phyloP scores from a whole-genome alignment of 2,888 invertebrate genomes.

The Onchidella celtica region DNA sequence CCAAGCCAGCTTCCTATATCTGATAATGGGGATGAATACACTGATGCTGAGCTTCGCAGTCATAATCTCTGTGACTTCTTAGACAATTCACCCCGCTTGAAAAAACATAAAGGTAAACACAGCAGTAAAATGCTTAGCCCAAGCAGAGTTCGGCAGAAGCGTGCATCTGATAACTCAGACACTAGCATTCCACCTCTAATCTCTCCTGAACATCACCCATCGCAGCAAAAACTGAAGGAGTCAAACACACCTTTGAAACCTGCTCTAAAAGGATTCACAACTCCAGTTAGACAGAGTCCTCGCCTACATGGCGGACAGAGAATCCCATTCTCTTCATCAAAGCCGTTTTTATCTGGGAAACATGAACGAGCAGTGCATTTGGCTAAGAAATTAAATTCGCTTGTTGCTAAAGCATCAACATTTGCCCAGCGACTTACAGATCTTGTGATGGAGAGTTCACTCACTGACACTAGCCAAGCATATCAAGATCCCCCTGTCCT shows the following conservation, averaged over 20 bases:
- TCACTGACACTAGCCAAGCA: constrained; percentile 42
- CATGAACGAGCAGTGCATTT: constrained; percentile 40
- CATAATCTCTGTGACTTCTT: constrained; percentile 48
- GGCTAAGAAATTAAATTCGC: constrained; percentile 44
- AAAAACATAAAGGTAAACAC: constrained; percentile 21
- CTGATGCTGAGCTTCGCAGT: constrained; percentile 47
- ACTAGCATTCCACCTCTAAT: constrained; percentile 39
- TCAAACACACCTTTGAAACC: constrained; percentile 2
- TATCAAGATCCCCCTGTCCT: constrained; percentile 56
- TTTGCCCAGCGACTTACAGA: constrained; percentile 46
- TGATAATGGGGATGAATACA: constrained; percentile 45
- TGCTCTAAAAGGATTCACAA: background rate
- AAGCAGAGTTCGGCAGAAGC: background rate
- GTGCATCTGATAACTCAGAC: background rate
- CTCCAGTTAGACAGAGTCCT: constrained; percentile 49
- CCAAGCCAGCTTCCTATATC: background rate
- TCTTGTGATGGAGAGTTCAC: constrained; percentile 42
- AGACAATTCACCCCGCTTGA: constrained; percentile 44
- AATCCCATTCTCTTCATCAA: constrained; percentile 11
- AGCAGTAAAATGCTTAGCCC: background rate
- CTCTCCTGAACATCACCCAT: background rate
- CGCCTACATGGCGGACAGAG: constrained; percentile 35
- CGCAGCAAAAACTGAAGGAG: background rate
- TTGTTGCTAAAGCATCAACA: constrained; percentile 50
- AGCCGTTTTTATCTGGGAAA: constrained; percentile 29